Evolutionary conservation across 2,797 vertebrate species (phyloP).

Genomic region (Falco naumanni): DNA sequence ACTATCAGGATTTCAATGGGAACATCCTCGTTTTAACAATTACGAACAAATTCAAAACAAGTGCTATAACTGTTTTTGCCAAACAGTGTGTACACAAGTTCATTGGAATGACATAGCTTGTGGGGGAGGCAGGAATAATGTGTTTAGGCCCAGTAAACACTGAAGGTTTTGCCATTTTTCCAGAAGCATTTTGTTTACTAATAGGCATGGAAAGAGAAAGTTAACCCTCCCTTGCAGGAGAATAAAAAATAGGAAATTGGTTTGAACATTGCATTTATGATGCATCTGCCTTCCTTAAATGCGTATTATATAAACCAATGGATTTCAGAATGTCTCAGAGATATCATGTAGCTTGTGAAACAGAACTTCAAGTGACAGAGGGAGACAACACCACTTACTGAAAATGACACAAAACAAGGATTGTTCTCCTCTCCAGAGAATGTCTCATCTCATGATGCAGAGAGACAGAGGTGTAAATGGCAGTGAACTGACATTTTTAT

Average conservation of each 20-base stretch:
- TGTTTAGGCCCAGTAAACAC: slow-evolving; percentile 56
- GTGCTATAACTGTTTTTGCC: slow-evolving; percentile 64
- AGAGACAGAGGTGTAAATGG: slow-evolving; percentile 38
- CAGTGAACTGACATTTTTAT: slow-evolving; percentile 50
- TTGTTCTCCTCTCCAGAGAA: slow-evolving; percentile 34
- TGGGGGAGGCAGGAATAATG: slow-evolving; percentile 59
- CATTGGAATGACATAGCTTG: slow-evolving; percentile 51
- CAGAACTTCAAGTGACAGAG: slow-evolving; percentile 51
- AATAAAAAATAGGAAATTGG: slow-evolving; percentile 34
- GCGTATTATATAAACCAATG: background rate
- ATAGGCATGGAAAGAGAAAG: background rate
- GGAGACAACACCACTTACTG: slow-evolving; percentile 28
- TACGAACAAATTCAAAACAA: slow-evolving; percentile 63
- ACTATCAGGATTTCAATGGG: slow-evolving; percentile 15
- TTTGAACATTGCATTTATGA: background rate
- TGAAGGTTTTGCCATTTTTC: slow-evolving; percentile 49
- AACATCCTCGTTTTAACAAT: slow-evolving; percentile 49
- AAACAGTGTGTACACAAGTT: slow-evolving; percentile 55
- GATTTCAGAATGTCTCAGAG: slow-evolving; percentile 22
- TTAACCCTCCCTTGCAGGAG: background rate
- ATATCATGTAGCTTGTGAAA: slow-evolving; percentile 29
- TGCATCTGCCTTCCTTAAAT: slow-evolving; percentile 3
- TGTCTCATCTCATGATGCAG: slow-evolving; percentile 33
- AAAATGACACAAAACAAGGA: slow-evolving; percentile 28
- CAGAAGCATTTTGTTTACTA: slow-evolving; percentile 62